Evolutionary conservation across 2,113 vertebrate species (phyloP).

Genomic region (Tenebrosternarchus preto): DNA sequence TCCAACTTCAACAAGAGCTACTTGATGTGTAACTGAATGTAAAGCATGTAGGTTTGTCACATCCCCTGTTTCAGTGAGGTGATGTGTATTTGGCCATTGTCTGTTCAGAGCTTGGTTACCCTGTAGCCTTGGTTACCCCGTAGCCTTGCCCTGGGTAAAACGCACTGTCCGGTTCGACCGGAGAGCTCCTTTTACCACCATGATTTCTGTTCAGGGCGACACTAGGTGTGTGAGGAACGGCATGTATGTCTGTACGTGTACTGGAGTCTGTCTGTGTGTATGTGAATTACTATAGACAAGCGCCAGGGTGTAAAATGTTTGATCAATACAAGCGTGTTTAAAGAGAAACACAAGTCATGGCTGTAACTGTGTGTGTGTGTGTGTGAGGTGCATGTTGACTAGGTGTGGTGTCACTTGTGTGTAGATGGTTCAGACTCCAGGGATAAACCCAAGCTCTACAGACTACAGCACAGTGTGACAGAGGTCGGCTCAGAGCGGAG

Average conservation of each 20-base stretch:
- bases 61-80: no score
- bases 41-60: no score
- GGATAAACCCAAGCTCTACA: conserved; percentile 97
- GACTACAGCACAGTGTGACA: conserved; percentile 93
- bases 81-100: neutral
- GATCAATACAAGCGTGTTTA: neutral
- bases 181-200: no score
- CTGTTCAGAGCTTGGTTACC: neutral
- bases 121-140: no score
- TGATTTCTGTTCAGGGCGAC: no score
- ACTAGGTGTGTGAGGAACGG: no score
- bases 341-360: neutral
- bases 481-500: conserved; percentile 95
- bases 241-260: neutral
- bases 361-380: neutral
- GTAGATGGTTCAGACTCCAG: conserved; percentile 95
- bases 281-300: neutral
- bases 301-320: neutral
- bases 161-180: no score
- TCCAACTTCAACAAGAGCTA: no score
- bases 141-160: no score
- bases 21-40: no score
- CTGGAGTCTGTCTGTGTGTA: neutral
- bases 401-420: conserved; percentile 45
- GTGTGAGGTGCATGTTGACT: conserved; percentile 23